Base-by-base conservation (phyloP, 2,797 vertebrate species). In the Gymnothorax javanicus region DNA sequence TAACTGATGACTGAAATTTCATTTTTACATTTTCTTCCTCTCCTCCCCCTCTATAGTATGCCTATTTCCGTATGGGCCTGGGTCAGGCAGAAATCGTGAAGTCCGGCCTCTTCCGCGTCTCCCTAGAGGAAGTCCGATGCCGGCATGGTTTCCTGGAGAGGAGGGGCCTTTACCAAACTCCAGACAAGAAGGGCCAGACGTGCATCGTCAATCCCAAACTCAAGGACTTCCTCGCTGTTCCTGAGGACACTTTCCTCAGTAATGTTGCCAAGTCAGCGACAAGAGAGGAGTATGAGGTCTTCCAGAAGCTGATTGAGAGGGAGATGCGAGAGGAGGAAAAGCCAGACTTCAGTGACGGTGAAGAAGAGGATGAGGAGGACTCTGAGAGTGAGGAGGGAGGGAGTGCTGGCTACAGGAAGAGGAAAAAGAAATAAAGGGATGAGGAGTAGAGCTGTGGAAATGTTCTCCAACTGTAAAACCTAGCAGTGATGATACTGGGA, bases 51-150 rank as follows among this genome's bases (percentile, higher is more conserved):
- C 88, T 62, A 17, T 95, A 99, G 99, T 99, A 99, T 2, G 96
- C 93, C 0, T 99, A 97, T 93, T 99, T 99, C 90, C 94, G 98
- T 91, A 98, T 99, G 99, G 98, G 98, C 0, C 81, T 98, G 64
- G 95, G 88, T 88, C 98, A 99, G 33, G 87, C 87, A 0, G 97
- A 97, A 79, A 96, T 99, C 90, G 93, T 97, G 86, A 97, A 94
- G 89, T 94, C 94, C 12, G 93, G 91, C 25, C 91, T 97, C 7
- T 97, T 99, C 89, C 94, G 91, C 64, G 92, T 90, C 88, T 83
- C 96, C 0, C 87, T 99, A 54, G 91, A 93, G 0, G 97, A 98
- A 90, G 92, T 98, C 71, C 94, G 94, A 71, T 95, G 93, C 92
- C 96, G 99, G 9, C 97, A 99, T 87, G 79, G 92, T 86, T 99